These are phyloP conservation scores for Cantharis rustica DNA, from an alignment of 2,888 invertebrate genomes.

Conservation along the genomic window DNA sequence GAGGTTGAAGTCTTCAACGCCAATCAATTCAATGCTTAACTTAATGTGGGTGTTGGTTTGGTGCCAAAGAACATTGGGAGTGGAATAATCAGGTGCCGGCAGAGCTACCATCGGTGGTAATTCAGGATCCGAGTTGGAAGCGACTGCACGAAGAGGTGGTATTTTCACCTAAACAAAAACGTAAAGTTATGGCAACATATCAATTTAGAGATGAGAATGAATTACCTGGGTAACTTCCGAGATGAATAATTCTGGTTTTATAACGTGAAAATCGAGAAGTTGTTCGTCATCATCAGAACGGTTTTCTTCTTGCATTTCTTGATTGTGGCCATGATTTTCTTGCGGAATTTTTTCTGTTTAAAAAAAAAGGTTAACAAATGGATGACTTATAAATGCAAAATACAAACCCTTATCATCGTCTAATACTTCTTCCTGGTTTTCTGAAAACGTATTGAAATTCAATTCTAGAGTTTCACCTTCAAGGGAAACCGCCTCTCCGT, in stretches of 20 bases:
- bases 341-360: background rate
- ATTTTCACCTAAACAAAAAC: background rate
- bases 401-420: background rate
- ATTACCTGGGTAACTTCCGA: no score
- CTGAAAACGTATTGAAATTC: slow-evolving; percentile 11
- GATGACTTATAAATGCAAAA: background rate
- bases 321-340: background rate
- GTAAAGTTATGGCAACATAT: no score
- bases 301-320: background rate
- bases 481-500: slow-evolving; percentile 55
- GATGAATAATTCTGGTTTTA: background rate
- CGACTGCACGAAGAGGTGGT: background rate
- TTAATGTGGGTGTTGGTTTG: slow-evolving; percentile 44
- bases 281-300: background rate
- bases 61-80: slow-evolving; percentile 50
- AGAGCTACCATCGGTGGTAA: slow-evolving; percentile 18
- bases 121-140: background rate
- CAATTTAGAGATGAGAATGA: no score
- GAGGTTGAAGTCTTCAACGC: slow-evolving; percentile 40
- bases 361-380: background rate
- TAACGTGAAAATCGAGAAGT: background rate
- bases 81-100: slow-evolving; percentile 37
- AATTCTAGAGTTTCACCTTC: slow-evolving; percentile 32
- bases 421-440: background rate
- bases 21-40: slow-evolving; percentile 43